Evolutionary conservation across 2,113 vertebrate species (phyloP).

Genomic region (Spilogale gracilis): DNA sequence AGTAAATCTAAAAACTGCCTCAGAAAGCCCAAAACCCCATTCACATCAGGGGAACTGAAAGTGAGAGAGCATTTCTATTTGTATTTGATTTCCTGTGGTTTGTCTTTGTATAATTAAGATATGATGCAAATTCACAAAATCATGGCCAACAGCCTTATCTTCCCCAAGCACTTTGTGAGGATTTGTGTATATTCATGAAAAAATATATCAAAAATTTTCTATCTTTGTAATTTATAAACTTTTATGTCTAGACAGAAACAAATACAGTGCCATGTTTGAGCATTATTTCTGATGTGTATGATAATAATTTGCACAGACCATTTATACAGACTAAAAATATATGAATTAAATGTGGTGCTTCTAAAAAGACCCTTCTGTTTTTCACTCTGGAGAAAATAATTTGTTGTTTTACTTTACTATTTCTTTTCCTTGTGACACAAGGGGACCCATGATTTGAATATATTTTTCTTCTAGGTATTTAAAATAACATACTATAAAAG

Average conservation of each 20-base stretch:
- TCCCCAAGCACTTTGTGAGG: background rate
- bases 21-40: background rate
- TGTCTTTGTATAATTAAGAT: conserved; percentile 60
- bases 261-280: background rate
- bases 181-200: background rate
- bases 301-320: conserved; percentile 39
- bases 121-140: conserved; percentile 40
- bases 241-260: conserved; percentile 66
- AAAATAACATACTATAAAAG: conserved; percentile 58
- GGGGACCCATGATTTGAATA: conserved; percentile 5
- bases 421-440: background rate
- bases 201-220: conserved; percentile 38
- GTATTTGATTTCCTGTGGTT: background rate
- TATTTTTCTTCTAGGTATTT: conserved; percentile 52
- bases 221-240: conserved; percentile 48
- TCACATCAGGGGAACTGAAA: background rate
- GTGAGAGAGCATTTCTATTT: background rate
- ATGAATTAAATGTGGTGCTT: conserved; percentile 32
- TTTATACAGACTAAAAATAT: conserved; percentile 52
- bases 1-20: background rate
- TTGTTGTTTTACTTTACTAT: background rate
- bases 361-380: conserved; percentile 11
- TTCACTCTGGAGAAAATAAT: background rate
- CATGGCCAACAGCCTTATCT: background rate
- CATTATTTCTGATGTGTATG: background rate